These are phyloP conservation scores for Norana najaformis DNA, from an alignment of 2,888 invertebrate genomes.

Conservation along the genomic window DNA sequence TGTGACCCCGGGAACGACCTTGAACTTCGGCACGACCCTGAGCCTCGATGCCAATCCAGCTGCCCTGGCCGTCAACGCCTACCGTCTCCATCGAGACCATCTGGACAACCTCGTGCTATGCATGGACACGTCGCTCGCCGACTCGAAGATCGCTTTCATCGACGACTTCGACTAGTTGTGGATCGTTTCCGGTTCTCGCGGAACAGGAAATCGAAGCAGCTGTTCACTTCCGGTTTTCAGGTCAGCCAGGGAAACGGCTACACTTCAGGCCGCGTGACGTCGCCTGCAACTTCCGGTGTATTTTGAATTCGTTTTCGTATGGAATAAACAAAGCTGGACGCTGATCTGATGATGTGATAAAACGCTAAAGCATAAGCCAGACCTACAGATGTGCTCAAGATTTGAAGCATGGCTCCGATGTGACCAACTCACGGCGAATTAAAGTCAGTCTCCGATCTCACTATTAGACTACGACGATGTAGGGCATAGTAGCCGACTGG, in stretches of 20 bases:
- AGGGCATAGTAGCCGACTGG: no score
- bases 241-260: not conserved
- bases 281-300: no score
- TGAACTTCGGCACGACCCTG: not conserved
- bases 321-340: no score
- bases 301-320: no score
- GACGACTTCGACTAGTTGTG: not conserved
- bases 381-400: no score
- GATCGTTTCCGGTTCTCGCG: not conserved
- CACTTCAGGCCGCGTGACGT: not conserved
- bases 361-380: no score
- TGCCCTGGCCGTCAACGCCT: slow-evolving; percentile 18
- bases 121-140: not conserved
- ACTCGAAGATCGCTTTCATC: slow-evolving; percentile 19
- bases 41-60: not conserved
- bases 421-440: no score
- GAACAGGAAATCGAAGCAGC: not conserved
- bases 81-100: not conserved
- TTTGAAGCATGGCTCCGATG: no score
- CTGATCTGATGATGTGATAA: not conserved
- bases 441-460: no score
- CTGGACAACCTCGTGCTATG: slow-evolving; percentile 18
- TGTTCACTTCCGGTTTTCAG: not conserved
- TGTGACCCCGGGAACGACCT: not conserved
- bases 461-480: no score